Evolutionary conservation across 2,113 vertebrate genomes (phyloP).

Genomic region (Ictalurus punctatus): DNA sequence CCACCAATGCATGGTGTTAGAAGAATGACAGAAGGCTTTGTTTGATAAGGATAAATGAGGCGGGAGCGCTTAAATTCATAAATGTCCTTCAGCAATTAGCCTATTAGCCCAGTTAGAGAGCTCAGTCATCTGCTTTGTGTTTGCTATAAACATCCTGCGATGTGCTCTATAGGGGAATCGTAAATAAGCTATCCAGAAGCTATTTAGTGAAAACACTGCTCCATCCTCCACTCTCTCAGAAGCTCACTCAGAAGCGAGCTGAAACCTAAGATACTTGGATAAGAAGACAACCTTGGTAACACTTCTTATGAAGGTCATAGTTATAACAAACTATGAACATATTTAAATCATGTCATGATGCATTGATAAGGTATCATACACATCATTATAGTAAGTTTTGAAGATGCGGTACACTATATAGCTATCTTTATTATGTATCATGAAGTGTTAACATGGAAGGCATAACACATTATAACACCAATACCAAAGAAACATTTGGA

Average conservation of each 20-base stretch:
- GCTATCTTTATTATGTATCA: neutral
- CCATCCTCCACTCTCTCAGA: neutral
- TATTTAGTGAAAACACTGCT: slow-evolving; percentile 41
- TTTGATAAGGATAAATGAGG: slow-evolving; percentile 33
- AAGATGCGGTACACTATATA: neutral
- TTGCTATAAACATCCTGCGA: slow-evolving; percentile 55
- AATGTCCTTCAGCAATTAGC: slow-evolving; percentile 53
- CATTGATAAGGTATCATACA: neutral
- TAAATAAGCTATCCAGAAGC: slow-evolving; percentile 53
- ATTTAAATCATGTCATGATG: neutral
- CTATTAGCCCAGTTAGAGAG: slow-evolving; percentile 58
- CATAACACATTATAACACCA: neutral
- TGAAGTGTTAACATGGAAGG: neutral
- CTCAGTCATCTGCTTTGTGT: slow-evolving; percentile 49
- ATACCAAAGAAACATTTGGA: neutral
- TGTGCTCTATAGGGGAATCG: slow-evolving; percentile 40
- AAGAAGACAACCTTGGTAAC: neutral
- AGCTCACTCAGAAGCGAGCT: neutral
- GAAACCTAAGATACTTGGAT: neutral
- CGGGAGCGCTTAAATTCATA: slow-evolving; percentile 29
- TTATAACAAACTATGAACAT: neutral
- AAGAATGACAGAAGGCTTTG: slow-evolving; percentile 13
- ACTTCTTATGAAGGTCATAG: neutral
- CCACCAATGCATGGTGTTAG: neutral
- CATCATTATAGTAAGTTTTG: neutral